Evolutionary conservation across 2,113 vertebrate species (phyloP), one percentile per base, ranked within the genome.

Genomic region (Melanotaenia duboulayi): DNA sequence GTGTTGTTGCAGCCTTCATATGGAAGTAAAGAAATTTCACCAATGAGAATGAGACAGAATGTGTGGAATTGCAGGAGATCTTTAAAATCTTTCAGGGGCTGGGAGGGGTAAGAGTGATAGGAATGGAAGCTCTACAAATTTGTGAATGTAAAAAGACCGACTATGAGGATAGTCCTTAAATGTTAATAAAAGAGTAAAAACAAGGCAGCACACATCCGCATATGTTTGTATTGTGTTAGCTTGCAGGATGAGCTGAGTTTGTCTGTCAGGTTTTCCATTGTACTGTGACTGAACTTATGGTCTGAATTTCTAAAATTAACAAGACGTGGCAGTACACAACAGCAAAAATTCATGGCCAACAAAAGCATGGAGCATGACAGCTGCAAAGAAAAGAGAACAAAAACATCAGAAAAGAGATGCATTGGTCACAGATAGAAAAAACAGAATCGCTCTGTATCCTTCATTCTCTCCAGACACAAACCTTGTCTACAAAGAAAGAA

Each of bases 191-290:
- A 16, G 14, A 44, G 9, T 6, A 44, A 6, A 44, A 44, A 16
- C 42, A 44, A 16, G 42, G 42, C 10, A 42, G 3, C 40, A 42
- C 40, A 42, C 40, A 42, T 42, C 40, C 42, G 4, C 42, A 44
- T 5, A 44, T 44, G 42, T 13, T 44, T 13, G 16, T 7, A 16
- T 24, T 0, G 0, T 24, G 61, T 49, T 55, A 56, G 71, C 71
- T 46, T 65, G 20, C 46, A 28, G 52, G 68, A 54, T 77, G 54
- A 81, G 56, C 57, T 77, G 54, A 82, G 57, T 71, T 24, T 70
- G 54, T 22, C 58, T 39, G 46, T 48, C 28, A 54, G 61, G 52
- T 68, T 42, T 52, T 60, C 6, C 48, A 24, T 28, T 71, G 25
- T 63, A 22, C 20, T 67, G 46, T 46, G 49, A 75, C 52, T 28